Evolutionary conservation across 2,797 vertebrate species (phyloP).

Genomic region (Epinephelus awoara): DNA sequence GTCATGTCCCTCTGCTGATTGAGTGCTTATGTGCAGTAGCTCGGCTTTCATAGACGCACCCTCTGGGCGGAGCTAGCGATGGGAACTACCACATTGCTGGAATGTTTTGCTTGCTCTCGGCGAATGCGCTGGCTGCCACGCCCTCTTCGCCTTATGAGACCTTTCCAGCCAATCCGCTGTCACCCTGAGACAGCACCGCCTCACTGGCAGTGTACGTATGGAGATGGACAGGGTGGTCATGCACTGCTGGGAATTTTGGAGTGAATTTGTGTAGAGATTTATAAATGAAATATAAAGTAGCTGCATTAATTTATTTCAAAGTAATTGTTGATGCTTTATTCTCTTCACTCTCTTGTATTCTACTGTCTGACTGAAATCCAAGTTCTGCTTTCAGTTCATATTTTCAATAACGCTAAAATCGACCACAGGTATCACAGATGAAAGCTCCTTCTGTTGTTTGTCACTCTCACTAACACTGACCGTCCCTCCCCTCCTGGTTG

Average conservation of each 20-base stretch:
- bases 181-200: conserved; percentile 85
- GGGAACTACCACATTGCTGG: conserved; percentile 83
- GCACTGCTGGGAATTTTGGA: conserved; percentile 1
- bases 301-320: conserved; percentile 1
- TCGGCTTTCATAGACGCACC: conserved; percentile 53
- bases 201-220: conserved; percentile 85
- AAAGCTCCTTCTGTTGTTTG: background rate
- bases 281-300: background rate
- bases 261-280: background rate
- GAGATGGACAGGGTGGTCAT: background rate
- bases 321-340: background rate
- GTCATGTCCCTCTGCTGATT: conserved; percentile 54
- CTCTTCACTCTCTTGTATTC: background rate
- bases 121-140: conserved; percentile 63
- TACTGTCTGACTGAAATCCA: background rate
- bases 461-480: conserved; percentile 2
- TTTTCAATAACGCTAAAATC: background rate
- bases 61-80: conserved; percentile 72
- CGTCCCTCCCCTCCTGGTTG: conserved; percentile 11
- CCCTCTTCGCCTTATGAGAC: conserved; percentile 74
- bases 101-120: conserved; percentile 84
- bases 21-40: conserved; percentile 47
- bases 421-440: background rate
- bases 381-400: conserved; percentile 4
- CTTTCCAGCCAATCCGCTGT: conserved; percentile 86